Base-by-base conservation (phyloP, 2,113 vertebrate genomes). In the Saguinus imperator region DNA sequence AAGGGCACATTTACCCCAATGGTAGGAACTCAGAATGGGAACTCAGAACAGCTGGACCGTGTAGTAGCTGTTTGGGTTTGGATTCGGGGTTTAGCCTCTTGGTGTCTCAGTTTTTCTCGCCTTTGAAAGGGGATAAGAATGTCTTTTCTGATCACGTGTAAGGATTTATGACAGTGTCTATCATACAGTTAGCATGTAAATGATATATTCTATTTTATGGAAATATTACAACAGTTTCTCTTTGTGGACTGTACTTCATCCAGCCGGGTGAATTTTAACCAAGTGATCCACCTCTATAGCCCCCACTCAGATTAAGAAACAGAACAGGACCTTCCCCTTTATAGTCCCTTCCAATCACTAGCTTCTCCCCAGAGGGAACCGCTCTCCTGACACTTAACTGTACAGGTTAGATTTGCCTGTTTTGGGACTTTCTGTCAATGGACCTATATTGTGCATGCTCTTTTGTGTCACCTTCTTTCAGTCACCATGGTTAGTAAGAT, bases 391-490 rank as follows among this genome's bases (percentile, higher is more conserved):
- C 1, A 1, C 0, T 29, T 18, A 7, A 35, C 75, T 8, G 7
- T n/a, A 40, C 35, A 5, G 32, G 5, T 9, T 1, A 35, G 12
- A 13, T n/a, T 55, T n/a, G 27, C 20, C n/a, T 57, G 8, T 20
- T 37, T 25, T 1, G 29, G 37, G 35, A 29, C 57, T 50, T 82
- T 7, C 68, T 72, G 2, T 10, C 50, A 3, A 8, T 35, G 55
- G 23, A 32, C 27, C 1, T 4, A 9, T 3, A 1, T 10, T 5
- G 4, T 0, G 4, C 12, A 16, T n/a, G n/a, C 3, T 17, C 29
- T 35, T 45, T 29, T 17, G 1, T 40, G 14, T 11, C 35, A 16
- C 13, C 23, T 40, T 72, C n/a, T 92, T 43, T 21, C 52, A 1
- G 12, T 37, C 25, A 11, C 55, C 35, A 0, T 50, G 13, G 32